These are phyloP conservation scores for Amphipoea oculea DNA, from an alignment of 2,888 invertebrate species.

Conservation along the genomic window DNA sequence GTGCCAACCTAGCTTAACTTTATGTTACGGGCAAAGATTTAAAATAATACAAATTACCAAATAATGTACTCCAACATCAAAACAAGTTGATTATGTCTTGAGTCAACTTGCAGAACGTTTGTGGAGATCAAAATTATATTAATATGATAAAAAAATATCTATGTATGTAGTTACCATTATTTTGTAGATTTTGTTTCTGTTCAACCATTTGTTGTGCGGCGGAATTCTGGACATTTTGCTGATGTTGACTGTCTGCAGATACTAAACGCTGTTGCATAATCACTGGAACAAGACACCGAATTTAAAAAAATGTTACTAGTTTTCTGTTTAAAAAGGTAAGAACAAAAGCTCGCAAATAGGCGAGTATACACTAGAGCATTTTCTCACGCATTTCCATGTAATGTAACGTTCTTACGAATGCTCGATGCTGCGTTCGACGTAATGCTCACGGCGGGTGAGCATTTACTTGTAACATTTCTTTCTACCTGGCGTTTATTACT, in stretches of 20 bases:
- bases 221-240: conserved; percentile 75
- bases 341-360: neutral
- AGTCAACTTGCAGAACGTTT: conserved; percentile 86
- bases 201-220: conserved; percentile 79
- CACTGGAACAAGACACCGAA: conserved; percentile 72
- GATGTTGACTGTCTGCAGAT: conserved; percentile 79
- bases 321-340: neutral
- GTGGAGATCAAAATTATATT: conserved; percentile 74
- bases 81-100: conserved; percentile 83
- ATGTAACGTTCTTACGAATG: too few species aligned
- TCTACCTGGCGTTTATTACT: too few species aligned
- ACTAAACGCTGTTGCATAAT: conserved; percentile 86
- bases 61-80: conserved; percentile 85
- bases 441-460: too few species aligned
- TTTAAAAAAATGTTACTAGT: neutral
- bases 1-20: conserved; percentile 42
- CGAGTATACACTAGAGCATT: too few species aligned
- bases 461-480: too few species aligned
- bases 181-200: conserved; percentile 81
- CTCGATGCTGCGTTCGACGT: too few species aligned
- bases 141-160: neutral
- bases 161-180: conserved; percentile 74
- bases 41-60: conserved; percentile 53
- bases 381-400: too few species aligned
- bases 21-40: conserved; percentile 41